A percentile compares a stretch with the other conserved stretches of the same genome.
Evolutionary conservation across 1,140 invertebrate species (phyloP).

Genomic region (Sminthurinus signatus): DNA sequence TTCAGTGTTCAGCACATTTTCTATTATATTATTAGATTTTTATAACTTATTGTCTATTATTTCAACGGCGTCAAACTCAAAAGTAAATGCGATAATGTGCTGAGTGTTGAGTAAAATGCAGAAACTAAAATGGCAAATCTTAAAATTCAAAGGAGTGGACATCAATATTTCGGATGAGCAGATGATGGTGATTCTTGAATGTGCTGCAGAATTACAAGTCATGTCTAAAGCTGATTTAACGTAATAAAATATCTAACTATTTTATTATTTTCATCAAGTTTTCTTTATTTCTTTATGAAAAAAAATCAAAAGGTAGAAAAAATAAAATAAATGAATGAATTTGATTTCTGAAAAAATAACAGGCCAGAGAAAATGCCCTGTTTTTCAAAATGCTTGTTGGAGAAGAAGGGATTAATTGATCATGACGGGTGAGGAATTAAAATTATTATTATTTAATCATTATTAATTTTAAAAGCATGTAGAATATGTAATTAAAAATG

Average conservation of each 20-base stretch:
- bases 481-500: too few relatives aligned
- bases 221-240: constrained; percentile 3
- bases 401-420: neutral
- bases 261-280: neutral
- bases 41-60: too few relatives aligned
- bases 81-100: too few relatives aligned
- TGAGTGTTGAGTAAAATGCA: too few relatives aligned
- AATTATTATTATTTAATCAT: neutral
- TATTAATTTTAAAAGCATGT: neutral
- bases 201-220: neutral
- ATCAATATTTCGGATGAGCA: neutral
- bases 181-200: constrained; percentile 4
- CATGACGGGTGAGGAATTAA: neutral
- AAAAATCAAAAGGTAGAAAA: neutral
- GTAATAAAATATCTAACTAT: neutral
- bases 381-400: neutral
- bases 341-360: neutral
- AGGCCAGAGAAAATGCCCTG: neutral
- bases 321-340: neutral
- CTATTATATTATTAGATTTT: too few relatives aligned
- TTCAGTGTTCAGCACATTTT: too few relatives aligned
- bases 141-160: neutral
- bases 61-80: too few relatives aligned
- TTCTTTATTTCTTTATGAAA: neutral
- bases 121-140: too few relatives aligned